Percentiles rank a stretch among this genome's conserved stretches.
phyloP scores from a whole-genome alignment of 1,140 invertebrate species.

The Drosophila nebulosa region DNA sequence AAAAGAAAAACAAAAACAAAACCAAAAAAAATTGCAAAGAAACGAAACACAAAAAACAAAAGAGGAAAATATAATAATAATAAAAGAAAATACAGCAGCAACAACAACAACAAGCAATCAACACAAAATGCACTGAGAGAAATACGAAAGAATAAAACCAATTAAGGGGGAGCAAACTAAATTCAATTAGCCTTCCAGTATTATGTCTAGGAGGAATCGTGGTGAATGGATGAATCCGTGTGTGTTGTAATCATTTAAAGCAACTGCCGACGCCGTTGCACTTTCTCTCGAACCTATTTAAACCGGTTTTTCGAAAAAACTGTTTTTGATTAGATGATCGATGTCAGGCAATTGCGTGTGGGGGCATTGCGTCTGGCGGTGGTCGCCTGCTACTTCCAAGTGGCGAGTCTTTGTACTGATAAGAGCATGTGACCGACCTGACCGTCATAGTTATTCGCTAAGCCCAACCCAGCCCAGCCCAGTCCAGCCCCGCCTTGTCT shows the following conservation, averaged over 20 bases:
- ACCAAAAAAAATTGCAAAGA: constrained; percentile 63
- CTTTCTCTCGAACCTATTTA: background rate
- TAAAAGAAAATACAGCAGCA: too few species aligned
- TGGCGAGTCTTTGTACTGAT: constrained; percentile 16
- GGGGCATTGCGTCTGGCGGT: too few species aligned
- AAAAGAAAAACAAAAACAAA: constrained; percentile 21
- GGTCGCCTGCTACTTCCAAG: too few species aligned
- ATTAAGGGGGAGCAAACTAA: constrained; percentile 13
- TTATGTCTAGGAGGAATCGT: background rate
- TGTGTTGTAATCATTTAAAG: background rate
- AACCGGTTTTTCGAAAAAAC: background rate
- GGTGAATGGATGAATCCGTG: background rate
- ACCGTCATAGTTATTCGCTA: background rate
- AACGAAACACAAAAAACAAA: constrained; percentile 28
- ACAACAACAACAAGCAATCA: too few species aligned
- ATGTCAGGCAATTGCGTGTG: constrained; percentile 44
- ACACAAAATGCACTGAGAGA: constrained; percentile 8
- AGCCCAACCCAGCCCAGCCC: constrained; percentile 9
- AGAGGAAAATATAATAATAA: constrained; percentile 51
- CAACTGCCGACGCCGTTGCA: background rate
- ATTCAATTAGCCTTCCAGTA: background rate
- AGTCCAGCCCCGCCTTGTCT: constrained; percentile 44
- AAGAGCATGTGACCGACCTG: constrained; percentile 61
- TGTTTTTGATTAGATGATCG: background rate
- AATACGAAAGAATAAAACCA: constrained; percentile 17